These are phyloP conservation scores for Ancistrus triradiatus DNA, from an alignment of 2,113 vertebrate species.

Conservation along the genomic window DNA sequence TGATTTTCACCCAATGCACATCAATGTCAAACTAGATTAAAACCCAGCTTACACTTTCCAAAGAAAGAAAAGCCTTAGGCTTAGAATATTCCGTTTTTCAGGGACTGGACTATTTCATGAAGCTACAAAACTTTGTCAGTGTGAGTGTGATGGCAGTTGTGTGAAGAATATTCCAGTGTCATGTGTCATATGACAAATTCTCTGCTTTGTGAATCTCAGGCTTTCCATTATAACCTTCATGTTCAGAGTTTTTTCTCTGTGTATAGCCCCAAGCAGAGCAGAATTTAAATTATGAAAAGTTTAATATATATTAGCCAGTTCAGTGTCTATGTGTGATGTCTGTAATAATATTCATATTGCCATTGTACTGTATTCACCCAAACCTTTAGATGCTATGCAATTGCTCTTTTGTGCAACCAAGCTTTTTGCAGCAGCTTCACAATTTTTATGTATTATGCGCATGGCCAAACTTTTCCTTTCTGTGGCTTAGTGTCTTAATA, in stretches of 20 bases:
- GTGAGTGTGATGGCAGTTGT: constrained; percentile 47
- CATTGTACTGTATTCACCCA: too few species aligned
- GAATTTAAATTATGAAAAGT: too few species aligned
- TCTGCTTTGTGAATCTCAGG: constrained; percentile 39
- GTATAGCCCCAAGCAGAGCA: constrained; percentile 1
- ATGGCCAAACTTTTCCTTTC: too few species aligned
- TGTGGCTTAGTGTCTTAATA: too few species aligned
- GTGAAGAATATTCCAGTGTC: constrained; percentile 49
- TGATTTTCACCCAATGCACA: background rate
- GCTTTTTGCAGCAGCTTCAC: too few species aligned
- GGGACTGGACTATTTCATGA: constrained; percentile 26
- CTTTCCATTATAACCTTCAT: constrained; percentile 29
- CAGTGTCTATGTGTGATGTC: too few species aligned
- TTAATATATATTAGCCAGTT: too few species aligned
- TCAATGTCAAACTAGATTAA: constrained; percentile 22
- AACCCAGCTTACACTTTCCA: constrained; percentile 8
- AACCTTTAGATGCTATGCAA: too few species aligned
- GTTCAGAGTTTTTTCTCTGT: background rate
- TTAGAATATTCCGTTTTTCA: background rate
- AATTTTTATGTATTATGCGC: too few species aligned
- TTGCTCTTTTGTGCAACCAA: too few species aligned
- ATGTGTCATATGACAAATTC: constrained; percentile 53
- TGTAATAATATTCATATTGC: too few species aligned
- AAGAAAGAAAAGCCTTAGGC: constrained; percentile 6
- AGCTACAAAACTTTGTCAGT: constrained; percentile 36